These are phyloP conservation scores for Echiichthys vipera DNA, from an alignment of 2,797 vertebrate species.

Conservation along the genomic window DNA sequence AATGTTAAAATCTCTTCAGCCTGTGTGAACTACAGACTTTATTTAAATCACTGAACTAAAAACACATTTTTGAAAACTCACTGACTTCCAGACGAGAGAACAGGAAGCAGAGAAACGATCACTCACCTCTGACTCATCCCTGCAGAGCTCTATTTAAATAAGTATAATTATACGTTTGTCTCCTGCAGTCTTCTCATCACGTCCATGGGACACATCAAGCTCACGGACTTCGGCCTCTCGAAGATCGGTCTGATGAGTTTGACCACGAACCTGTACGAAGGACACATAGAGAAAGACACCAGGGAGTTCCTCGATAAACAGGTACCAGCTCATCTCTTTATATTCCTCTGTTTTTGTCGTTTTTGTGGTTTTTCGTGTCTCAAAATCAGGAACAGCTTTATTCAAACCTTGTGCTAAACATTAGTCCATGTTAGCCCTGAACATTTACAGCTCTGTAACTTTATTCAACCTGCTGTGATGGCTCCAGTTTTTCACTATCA, in stretches of 20 bases:
- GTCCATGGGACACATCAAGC: slow-evolving; percentile 96
- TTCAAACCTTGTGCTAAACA: not conserved
- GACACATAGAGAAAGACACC: slow-evolving; percentile 97
- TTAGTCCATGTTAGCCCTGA: no score
- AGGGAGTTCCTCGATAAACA: slow-evolving; percentile 97
- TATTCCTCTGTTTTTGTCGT: not conserved
- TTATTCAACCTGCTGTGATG: not conserved
- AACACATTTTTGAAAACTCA: no score
- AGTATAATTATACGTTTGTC: rapidly evolving
- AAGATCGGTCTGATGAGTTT: slow-evolving; percentile 98
- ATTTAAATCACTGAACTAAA: no score
- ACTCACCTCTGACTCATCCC: no score
- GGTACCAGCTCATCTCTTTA: slow-evolving; percentile 64
- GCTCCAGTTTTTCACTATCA: rapidly evolving
- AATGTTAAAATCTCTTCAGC: no score
- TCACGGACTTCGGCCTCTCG: slow-evolving; percentile 97
- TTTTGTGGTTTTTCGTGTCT: not conserved
- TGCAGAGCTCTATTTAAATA: no score
- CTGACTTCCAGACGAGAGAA: no score
- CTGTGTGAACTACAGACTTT: no score
- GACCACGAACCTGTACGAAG: slow-evolving; percentile 96
- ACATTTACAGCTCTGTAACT: not conserved
- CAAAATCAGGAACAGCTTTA: not conserved
- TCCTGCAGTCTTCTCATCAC: slow-evolving; percentile 93
- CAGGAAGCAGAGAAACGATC: no score